Evolutionary conservation across 1,140 invertebrate genomes (phyloP).

Genomic region (Trachelipus rathkii): DNA sequence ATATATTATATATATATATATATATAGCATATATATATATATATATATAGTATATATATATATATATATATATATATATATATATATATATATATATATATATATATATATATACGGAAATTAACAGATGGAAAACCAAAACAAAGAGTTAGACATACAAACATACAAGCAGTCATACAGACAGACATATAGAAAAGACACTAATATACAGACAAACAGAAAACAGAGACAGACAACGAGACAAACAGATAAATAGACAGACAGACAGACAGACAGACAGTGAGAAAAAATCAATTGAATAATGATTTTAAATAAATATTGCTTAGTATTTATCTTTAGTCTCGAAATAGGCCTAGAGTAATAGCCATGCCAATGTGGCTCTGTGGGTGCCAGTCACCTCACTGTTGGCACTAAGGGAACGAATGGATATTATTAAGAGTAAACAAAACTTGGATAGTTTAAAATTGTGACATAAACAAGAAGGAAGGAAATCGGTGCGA

Average conservation of each 20-base stretch:
- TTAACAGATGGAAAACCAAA: too few species aligned
- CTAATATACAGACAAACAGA: neutral
- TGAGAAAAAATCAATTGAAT: neutral
- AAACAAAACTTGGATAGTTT: neutral
- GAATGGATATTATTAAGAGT: neutral
- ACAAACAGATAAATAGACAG: neutral
- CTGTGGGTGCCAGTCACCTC: neutral
- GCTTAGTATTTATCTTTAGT: neutral
- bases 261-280: neutral
- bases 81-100: conserved; percentile 15
- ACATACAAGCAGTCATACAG: too few species aligned
- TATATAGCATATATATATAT: neutral
- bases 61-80: conserved; percentile 15
- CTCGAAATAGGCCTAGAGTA: neutral
- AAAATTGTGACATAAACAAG: neutral
- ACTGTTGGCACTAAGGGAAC: neutral
- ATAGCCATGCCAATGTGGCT: neutral
- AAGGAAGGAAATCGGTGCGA: neutral
- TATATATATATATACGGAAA: neutral
- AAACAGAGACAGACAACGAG: neutral
- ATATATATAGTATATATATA: conserved; percentile 14
- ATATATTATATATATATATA: neutral
- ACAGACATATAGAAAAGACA: too few species aligned
- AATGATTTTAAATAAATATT: neutral
- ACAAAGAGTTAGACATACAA: too few species aligned